Conservation (phyloP, 2,888 invertebrate species). For the Epicampocera succincta region DNA sequence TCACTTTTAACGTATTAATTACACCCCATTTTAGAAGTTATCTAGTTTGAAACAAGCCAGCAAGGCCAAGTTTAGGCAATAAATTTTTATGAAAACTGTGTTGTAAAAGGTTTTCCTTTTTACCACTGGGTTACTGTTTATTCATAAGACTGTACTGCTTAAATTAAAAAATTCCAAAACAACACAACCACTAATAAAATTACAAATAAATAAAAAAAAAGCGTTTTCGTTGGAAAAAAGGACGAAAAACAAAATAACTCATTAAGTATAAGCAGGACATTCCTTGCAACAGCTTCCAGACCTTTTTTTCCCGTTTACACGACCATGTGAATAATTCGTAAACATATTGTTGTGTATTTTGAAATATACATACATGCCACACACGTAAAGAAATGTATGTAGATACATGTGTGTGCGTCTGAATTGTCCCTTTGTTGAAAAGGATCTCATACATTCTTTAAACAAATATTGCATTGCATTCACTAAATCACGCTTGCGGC, state of each 20-base stretch:
- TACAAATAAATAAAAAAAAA: constrained; percentile 60
- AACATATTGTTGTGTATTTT: constrained; percentile 35
- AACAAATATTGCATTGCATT: constrained; percentile 78
- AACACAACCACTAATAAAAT: constrained; percentile 62
- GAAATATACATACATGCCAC: no score
- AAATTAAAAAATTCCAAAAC: constrained; percentile 69
- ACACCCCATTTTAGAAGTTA: no score
- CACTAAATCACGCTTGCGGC: constrained; percentile 80
- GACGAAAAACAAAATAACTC: constrained; percentile 74
- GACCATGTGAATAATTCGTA: constrained; percentile 12
- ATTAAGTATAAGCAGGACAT: constrained; percentile 79
- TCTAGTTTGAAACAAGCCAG: no score
- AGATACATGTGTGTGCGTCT: background rate
- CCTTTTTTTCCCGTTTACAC: background rate
- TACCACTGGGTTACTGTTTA: background rate
- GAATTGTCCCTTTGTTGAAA: background rate
- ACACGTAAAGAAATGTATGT: background rate
- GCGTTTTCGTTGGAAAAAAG: constrained; percentile 37
- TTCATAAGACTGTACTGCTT: constrained; percentile 10
- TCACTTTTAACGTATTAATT: no score
- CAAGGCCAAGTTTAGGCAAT: no score
- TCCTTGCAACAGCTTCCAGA: constrained; percentile 63
- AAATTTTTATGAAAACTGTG: no score
- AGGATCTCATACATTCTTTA: background rate
- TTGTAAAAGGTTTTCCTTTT: no score